Evolutionary conservation across 2,888 invertebrate species (phyloP), one percentile per base, ranked within the genome.

Genomic region (Netelia fuscicornis): DNA sequence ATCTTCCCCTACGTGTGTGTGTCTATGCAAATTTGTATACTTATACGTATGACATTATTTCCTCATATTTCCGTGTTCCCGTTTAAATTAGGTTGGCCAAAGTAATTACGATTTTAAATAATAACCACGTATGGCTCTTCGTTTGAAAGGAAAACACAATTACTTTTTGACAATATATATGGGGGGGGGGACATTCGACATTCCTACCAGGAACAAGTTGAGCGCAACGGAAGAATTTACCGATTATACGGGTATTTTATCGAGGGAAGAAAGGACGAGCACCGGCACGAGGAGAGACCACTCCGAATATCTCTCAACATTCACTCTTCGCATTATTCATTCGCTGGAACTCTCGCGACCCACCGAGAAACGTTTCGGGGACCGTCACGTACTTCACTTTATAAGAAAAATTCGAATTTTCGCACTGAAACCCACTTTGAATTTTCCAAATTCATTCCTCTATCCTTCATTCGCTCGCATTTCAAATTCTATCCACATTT

Each of bases 221-320:
- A 52, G 60, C 30, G 42, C 20, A 13, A 71, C 76, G 56, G 71
- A 81, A 70, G 62, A 76, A 81, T 71, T 76, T 81, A 56, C 68
- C 62, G 81, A 76, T 81, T 81, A 81, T 75, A 81, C 68, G 42
- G 74, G 67, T 20, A 74, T 81, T 74, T 67, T 68, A 60, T 68
- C 42, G 48, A 68, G 20, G 52, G 58, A 44, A 44, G 8, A 58
- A 58, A 58, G 10, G 58, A 9, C 23, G 58, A 8, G 58, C 8
- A 1, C 17, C 20, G 58, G 17, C 0, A 58, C n/a, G 17, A 58
- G 20, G 10, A 20, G 9, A 2, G 58, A 23, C 17, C n/a, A 1
- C 13, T 9, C 1, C 9, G 44, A 64, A 79, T 23, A n/a, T 25
- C 54, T 54, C 25, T 64, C 70, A 48, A 58, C 58, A 58, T 20